Evolutionary conservation across 2,888 invertebrate species (phyloP).

Genomic region (Marasmarcha lunaedactyla): DNA sequence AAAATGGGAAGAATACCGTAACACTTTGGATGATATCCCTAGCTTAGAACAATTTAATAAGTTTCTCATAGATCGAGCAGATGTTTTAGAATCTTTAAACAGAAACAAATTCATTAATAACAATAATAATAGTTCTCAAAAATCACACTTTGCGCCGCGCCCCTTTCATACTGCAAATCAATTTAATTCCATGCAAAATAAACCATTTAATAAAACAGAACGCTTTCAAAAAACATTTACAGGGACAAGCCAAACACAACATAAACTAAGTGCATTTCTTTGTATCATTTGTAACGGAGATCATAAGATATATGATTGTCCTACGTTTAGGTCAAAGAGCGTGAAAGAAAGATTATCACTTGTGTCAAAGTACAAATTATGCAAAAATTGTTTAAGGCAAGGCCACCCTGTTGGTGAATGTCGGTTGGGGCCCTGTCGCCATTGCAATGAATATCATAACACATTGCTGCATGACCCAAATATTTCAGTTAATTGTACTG

Average conservation of each 20-base stretch:
- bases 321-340: conserved; percentile 3
- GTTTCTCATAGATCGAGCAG: conserved; percentile 13
- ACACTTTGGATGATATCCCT: conserved; percentile 8
- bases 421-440: not conserved
- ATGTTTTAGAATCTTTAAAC: conserved; percentile 11
- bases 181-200: not conserved
- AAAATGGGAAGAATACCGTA: conserved; percentile 8
- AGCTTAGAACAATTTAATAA: conserved; percentile 12
- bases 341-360: not conserved
- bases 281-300: conserved; percentile 6
- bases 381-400: conserved; percentile 4
- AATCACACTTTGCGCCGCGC: not conserved
- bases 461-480: not conserved
- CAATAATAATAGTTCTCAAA: not conserved
- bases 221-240: too few relatives aligned
- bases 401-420: not conserved
- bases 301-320: conserved; percentile 9
- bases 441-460: not conserved
- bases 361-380: conserved; percentile 7
- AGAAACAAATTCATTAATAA: conserved; percentile 2
- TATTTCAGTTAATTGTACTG: too few relatives aligned
- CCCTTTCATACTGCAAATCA: too few relatives aligned
- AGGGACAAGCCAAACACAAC: not conserved
- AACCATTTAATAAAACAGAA: too few relatives aligned
- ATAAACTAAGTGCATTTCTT: not conserved